These are phyloP conservation scores for Uria lomvia DNA, from an alignment of 2,113 vertebrate genomes.

Conservation along the genomic window DNA sequence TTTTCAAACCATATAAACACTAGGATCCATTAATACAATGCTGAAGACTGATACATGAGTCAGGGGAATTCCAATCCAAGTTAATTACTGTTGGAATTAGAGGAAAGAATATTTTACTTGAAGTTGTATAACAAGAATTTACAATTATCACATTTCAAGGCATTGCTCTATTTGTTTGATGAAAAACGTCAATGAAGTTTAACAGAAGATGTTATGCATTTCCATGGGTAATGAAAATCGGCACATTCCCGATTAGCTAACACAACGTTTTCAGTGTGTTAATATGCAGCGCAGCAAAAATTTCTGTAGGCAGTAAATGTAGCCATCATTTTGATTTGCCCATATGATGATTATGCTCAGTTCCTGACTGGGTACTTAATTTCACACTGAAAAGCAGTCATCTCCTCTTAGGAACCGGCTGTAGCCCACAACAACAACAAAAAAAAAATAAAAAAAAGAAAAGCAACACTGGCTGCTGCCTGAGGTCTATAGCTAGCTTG, in stretches of 20 bases:
- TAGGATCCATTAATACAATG: conserved; percentile 34
- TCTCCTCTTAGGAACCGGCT: not conserved
- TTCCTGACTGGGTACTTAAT: conserved; percentile 56
- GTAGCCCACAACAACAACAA: not conserved
- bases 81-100: conserved; percentile 69
- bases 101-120: conserved; percentile 21
- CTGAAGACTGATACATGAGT: conserved; percentile 40
- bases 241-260: conserved; percentile 46
- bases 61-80: conserved; percentile 55
- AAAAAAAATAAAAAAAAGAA: not conserved
- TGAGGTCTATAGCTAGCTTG: not conserved
- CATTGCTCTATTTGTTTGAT: conserved; percentile 25
- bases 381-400: conserved; percentile 41
- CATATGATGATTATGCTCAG: conserved; percentile 44
- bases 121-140: conserved; percentile 48
- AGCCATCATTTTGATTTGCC: conserved; percentile 58
- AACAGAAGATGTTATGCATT: conserved; percentile 37
- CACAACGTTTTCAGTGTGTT: conserved; percentile 49
- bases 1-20: conserved; percentile 30
- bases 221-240: conserved; percentile 43
- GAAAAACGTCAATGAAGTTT: conserved; percentile 57
- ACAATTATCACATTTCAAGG: conserved; percentile 17
- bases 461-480: not conserved
- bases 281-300: conserved; percentile 46
- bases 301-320: conserved; percentile 60